Evolutionary conservation across 2,888 invertebrate genomes (phyloP), one percentile per base, ranked within the genome.

Genomic region (Schizaphis graminum): DNA sequence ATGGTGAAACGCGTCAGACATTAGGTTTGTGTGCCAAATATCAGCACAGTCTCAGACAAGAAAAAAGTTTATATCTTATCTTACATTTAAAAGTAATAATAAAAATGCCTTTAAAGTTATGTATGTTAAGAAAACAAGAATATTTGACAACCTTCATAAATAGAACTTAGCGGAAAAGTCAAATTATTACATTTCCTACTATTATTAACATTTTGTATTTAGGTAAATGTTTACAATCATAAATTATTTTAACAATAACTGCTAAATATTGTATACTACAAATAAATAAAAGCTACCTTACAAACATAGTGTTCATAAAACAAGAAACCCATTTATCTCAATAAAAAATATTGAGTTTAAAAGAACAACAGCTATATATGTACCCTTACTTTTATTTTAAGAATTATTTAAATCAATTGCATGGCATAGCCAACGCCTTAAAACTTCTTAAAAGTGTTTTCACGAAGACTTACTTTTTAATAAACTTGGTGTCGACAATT

Each of bases 11-110:
- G 91, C 91, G 90, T 91, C 85, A 28, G 91, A 53, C 41, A 61
- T 67, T 49, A 24, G 57, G 67, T 86, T 67, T 44, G 28, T 49
- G 94, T 94, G 94, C 94, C 94, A 94, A 94, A 85, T 90, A 61
- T 86, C 85, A 67, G 86, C 90, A n/a, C 67, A 16, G 88, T 94
- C 61, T 61, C 53, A 41, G 87, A n/a, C 44, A 91, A 28, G 28
- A 86, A 86, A 86, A 91, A 47, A 91, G 44, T 47, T 86, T 44
- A n/a, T 93, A 49, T 89, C 44, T 89, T 53, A 89, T 93, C 84
- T 89, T 28, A 44, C 77, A 28, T n/a, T 57, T 91, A 41, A 77
- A 84, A n/a, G 49, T 35, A 87, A n/a, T 61, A 87, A 61, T 61
- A 61, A 91, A 91, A 56, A 89, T 35, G 44, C 53, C 57, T 91